Base-by-base conservation (phyloP, 2,797 vertebrate species). In the Hypotaenidia philippensis region DNA sequence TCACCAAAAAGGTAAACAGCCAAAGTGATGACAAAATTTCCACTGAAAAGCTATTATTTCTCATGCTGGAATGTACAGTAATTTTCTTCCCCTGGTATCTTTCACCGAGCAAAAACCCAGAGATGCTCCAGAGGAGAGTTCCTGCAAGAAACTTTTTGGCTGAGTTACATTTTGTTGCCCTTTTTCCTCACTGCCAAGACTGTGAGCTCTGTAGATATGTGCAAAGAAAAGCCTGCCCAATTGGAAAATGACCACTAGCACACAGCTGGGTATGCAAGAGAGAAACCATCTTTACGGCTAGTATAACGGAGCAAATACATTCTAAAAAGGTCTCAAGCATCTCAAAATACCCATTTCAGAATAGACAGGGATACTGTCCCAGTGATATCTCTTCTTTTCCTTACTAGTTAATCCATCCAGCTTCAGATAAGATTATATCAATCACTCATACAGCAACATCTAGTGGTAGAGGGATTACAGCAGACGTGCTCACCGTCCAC, bases 371-470 rank as follows among this genome's bases (percentile, higher is more conserved):
- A 82, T 15, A 41, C 38, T 53, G 66, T 31, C 92, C 76, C n/a
- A 23, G 66, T 0, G 2, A 0, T 45, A 78, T 32, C 80, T 59
- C 79, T 66, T 87, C 79, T 44, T 86, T 26, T 79, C 63, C 56
- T 78, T 57, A 27, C 32, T 60, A 41, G 64, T 56, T 64, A 79
- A 79, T 72, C 85, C 77, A 76, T 29, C 17, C 83, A 87, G 57
- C 66, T 69, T 6, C 75, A 94, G 78, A 75, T 81, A 74, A 90
- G 74, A 80, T 76, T 14, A 11, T 44, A 93, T 79, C 96, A 75
- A 83, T 96, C 89, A 94, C 91, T 93, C 94, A 47, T 15, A 95
- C 0, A 97, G 92, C 92, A 97, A 38, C 93, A 95, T 90, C 95
- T 95, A 95, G 92, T 50, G 91, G 96, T 13, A 78, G 59, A 92